Evolutionary conservation across 1,140 invertebrate species (phyloP).

Genomic region (Cotesia typhae): DNA sequence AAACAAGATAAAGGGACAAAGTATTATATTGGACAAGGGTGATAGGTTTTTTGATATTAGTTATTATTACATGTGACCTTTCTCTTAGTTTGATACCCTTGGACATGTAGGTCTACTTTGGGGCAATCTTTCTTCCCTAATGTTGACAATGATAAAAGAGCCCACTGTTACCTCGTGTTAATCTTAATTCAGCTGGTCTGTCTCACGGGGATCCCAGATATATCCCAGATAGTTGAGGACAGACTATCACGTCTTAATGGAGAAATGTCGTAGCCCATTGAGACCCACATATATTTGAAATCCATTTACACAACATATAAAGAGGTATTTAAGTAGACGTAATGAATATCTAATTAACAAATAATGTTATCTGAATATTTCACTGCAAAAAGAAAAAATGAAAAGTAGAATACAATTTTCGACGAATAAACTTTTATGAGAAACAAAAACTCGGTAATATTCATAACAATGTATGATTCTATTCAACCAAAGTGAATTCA

Average conservation of each 20-base stretch:
- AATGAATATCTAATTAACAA: too few relatives aligned
- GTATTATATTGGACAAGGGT: too few relatives aligned
- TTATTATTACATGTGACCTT: not conserved
- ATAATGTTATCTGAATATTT: not conserved
- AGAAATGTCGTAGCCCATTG: slow-evolving; percentile 46
- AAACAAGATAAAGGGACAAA: too few relatives aligned
- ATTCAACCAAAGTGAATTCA: too few relatives aligned
- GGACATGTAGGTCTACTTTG: slow-evolving; percentile 29
- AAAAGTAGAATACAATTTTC: not conserved
- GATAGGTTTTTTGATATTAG: not conserved
- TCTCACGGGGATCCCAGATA: slow-evolving; percentile 45
- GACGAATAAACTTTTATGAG: too few relatives aligned
- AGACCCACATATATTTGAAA: slow-evolving; percentile 17
- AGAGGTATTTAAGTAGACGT: too few relatives aligned
- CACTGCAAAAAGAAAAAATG: too few relatives aligned
- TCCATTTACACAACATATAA: not conserved
- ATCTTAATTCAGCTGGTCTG: slow-evolving; percentile 58
- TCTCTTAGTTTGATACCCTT: not conserved
- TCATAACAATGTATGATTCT: too few relatives aligned
- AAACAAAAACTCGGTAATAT: too few relatives aligned
- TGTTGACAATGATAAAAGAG: slow-evolving; percentile 57
- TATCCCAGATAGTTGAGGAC: slow-evolving; percentile 15
- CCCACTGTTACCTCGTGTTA: slow-evolving; percentile 48
- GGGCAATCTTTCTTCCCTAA: slow-evolving; percentile 57
- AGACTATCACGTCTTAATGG: slow-evolving; percentile 42